Evolutionary conservation across 2,888 invertebrate genomes (phyloP).

Genomic region (Opisthograptis luteolata): DNA sequence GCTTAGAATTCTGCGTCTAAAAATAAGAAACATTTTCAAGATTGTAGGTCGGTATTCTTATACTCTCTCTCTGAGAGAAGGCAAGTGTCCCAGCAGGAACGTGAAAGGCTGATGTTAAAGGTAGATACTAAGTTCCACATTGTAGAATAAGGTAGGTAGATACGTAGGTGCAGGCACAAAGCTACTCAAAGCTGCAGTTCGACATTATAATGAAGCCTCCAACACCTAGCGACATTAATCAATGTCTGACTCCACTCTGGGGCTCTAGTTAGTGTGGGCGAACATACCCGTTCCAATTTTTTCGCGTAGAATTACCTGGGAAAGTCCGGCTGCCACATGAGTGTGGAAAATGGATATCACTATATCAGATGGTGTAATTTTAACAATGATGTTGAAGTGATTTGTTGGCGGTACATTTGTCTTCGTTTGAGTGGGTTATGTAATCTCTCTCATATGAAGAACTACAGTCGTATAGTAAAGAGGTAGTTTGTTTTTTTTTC

Average conservation of each 20-base stretch:
- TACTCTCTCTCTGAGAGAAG: too few relatives aligned
- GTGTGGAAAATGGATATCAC: conserved; percentile 6
- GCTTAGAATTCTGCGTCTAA: too few relatives aligned
- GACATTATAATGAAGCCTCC: conserved; percentile 30
- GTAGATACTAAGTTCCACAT: too few relatives aligned
- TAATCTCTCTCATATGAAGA: too few relatives aligned
- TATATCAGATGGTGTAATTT: conserved; percentile 12
- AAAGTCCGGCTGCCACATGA: conserved; percentile 7
- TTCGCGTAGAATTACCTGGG: conserved; percentile 28
- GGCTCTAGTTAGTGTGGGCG: conserved; percentile 28
- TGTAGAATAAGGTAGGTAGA: too few relatives aligned
- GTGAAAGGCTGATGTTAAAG: too few relatives aligned
- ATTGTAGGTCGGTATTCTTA: too few relatives aligned
- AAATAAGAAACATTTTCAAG: too few relatives aligned
- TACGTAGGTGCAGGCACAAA: conserved; percentile 2
- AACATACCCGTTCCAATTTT: conserved; percentile 30
- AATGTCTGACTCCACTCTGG: conserved; percentile 39
- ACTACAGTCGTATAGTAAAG: too few relatives aligned
- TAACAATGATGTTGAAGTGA: conserved; percentile 16
- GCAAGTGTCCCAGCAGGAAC: too few relatives aligned
- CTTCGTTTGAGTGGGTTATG: background rate
- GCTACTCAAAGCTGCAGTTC: conserved; percentile 17
- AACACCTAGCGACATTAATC: conserved; percentile 50
- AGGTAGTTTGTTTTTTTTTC: too few relatives aligned
- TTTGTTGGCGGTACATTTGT: conserved; percentile 7